These are phyloP conservation scores for Tachypleus tridentatus DNA, from an alignment of 1,140 invertebrate genomes.

Conservation along the genomic window DNA sequence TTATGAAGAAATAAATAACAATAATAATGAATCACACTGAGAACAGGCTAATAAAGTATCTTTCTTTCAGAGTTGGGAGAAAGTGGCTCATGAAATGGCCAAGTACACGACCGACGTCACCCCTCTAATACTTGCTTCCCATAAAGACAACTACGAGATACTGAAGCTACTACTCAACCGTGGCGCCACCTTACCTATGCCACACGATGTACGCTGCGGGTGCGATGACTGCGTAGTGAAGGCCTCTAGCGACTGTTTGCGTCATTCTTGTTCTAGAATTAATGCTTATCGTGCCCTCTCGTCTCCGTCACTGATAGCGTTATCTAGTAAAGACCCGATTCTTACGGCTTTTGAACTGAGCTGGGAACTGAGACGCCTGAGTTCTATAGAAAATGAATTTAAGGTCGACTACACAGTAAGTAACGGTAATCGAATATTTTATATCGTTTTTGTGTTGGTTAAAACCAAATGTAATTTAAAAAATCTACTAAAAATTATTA, in stretches of 20 bases:
- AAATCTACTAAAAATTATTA: no score
- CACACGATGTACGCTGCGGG: slow-evolving; percentile 77
- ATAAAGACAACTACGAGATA: slow-evolving; percentile 87
- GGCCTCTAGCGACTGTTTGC: slow-evolving; percentile 60
- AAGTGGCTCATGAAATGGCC: slow-evolving; percentile 59
- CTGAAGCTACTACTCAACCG: slow-evolving; percentile 75
- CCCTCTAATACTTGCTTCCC: slow-evolving; percentile 73
- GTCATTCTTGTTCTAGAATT: slow-evolving; percentile 71
- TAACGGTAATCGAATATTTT: no score
- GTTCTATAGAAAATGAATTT: slow-evolving; percentile 86
- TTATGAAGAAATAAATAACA: no score
- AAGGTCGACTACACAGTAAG: slow-evolving; percentile 73
- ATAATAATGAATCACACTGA: no score
- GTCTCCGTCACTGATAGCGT: slow-evolving; percentile 76
- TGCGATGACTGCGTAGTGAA: slow-evolving; percentile 75
- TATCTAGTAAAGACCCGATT: slow-evolving; percentile 93
- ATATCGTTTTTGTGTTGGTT: no score
- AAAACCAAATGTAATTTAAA: no score
- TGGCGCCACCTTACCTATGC: slow-evolving; percentile 70
- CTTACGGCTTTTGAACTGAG: slow-evolving; percentile 85
- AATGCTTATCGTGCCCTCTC: slow-evolving; percentile 85
- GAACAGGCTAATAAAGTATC: not conserved
- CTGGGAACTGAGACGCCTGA: slow-evolving; percentile 70
- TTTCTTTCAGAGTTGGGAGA: slow-evolving; percentile 62
- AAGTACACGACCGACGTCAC: slow-evolving; percentile 82